Evolutionary conservation across 2,888 invertebrate species (phyloP).

Genomic region (Cephus spinipes): DNA sequence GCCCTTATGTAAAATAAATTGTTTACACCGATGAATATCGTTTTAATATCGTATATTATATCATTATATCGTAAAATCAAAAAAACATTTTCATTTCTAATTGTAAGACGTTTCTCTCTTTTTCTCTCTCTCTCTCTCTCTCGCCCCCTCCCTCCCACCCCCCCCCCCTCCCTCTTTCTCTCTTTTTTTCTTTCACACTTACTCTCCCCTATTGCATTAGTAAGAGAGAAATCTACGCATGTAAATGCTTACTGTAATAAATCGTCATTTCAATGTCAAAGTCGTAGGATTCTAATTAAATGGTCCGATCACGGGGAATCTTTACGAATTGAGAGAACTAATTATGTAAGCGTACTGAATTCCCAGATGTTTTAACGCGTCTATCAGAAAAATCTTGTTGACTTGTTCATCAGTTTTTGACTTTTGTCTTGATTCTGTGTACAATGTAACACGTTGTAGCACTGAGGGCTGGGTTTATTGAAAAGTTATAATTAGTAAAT

Average conservation of each 20-base stretch:
- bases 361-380: background rate
- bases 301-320: background rate
- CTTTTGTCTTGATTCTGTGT: conserved; percentile 25
- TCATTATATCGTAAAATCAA: conserved; percentile 45
- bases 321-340: background rate
- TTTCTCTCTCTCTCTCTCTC: too few species aligned
- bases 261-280: conserved; percentile 45
- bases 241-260: conserved; percentile 53
- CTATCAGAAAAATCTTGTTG: background rate
- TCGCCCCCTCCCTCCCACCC: rapidly evolving
- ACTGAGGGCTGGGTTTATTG: conserved; percentile 36
- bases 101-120: background rate
- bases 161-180: too few species aligned
- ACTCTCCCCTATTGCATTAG: background rate
- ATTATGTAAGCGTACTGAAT: background rate
- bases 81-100: background rate
- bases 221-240: conserved; percentile 35
- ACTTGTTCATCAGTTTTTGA: background rate
- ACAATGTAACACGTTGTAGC: conserved; percentile 19
- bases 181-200: background rate
- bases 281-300: conserved; percentile 40
- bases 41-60: conserved; percentile 26
- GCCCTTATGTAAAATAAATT: conserved; percentile 64
- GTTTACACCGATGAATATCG: conserved; percentile 55
- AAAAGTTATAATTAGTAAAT: conserved; percentile 43